phyloP scores from a whole-genome alignment of 2,888 invertebrate species.

The Drosophila phalerata region DNA sequence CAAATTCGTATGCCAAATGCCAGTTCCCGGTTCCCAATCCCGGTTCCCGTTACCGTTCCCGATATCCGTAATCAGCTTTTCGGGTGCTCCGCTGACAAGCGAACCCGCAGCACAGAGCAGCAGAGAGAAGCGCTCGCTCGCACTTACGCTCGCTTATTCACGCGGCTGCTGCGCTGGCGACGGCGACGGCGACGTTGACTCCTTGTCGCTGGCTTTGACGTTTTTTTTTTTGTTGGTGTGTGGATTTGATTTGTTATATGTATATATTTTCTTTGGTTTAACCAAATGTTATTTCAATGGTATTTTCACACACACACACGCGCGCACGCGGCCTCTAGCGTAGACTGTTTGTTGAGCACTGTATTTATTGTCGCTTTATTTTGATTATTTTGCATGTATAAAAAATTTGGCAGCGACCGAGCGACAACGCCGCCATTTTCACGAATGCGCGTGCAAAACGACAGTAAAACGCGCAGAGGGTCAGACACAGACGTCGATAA shows the following conservation, averaged over 20 bases:
- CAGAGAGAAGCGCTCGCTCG: conserved; percentile 31
- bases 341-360: conserved; percentile 74
- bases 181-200: conserved; percentile 51
- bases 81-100: conserved; percentile 70
- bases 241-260: conserved; percentile 43
- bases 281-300: conserved; percentile 32
- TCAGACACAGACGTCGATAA: conserved; percentile 54
- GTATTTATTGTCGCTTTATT: conserved; percentile 85
- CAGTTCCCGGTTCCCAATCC: neutral
- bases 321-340: conserved; percentile 53
- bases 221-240: too few species aligned
- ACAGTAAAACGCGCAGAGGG: conserved; percentile 59
- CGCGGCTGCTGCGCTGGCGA: conserved; percentile 71
- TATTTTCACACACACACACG: conserved; percentile 59
- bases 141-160: conserved; percentile 64
- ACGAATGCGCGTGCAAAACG: conserved; percentile 82
- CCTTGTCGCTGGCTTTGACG: conserved; percentile 51
- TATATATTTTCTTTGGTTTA: conserved; percentile 58
- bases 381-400: conserved; percentile 85
- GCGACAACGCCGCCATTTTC: conserved; percentile 85
- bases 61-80: conserved; percentile 59
- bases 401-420: conserved; percentile 84
- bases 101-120: conserved; percentile 13
- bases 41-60: neutral
- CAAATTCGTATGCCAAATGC: conserved; percentile 20